Evolutionary conservation across 1,140 invertebrate genomes (phyloP).

Genomic region (Venturia canescens): DNA sequence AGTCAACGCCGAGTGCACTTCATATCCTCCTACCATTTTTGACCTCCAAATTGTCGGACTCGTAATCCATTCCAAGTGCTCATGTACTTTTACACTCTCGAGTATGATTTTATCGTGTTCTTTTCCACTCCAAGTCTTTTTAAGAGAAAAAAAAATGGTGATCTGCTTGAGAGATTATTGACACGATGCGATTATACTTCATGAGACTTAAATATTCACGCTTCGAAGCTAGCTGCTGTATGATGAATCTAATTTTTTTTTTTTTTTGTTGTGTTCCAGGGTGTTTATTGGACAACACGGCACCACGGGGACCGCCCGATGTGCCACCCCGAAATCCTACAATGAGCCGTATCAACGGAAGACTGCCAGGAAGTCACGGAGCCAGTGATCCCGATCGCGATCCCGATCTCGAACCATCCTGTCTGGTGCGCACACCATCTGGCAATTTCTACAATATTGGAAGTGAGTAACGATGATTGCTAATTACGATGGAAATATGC

Average conservation of each 20-base stretch:
- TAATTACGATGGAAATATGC: not conserved
- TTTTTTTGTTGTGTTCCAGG: constrained; percentile 79
- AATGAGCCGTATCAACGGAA: constrained; percentile 92
- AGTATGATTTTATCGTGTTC: not conserved
- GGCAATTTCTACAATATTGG: constrained; percentile 94
- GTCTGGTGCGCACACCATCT: constrained; percentile 91
- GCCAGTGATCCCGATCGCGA: constrained; percentile 82
- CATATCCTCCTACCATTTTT: too few species aligned
- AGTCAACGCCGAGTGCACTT: not conserved
- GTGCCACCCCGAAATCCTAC: constrained; percentile 91
- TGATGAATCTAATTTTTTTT: too few species aligned
- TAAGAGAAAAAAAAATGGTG: too few species aligned
- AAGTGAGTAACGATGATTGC: constrained; percentile 75
- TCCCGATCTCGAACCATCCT: constrained; percentile 92
- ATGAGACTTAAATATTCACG: too few species aligned
- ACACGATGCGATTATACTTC: too few species aligned
- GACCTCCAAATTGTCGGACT: too few species aligned
- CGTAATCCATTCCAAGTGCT: too few species aligned
- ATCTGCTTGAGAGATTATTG: too few species aligned
- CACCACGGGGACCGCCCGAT: constrained; percentile 88
- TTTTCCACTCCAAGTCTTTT: too few species aligned
- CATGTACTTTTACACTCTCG: not conserved
- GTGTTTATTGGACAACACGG: constrained; percentile 89
- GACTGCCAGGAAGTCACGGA: constrained; percentile 83
- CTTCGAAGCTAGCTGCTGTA: too few species aligned